These are phyloP conservation scores for Lithobius niger DNA, from an alignment of 1,140 invertebrate species.

Conservation along the genomic window DNA sequence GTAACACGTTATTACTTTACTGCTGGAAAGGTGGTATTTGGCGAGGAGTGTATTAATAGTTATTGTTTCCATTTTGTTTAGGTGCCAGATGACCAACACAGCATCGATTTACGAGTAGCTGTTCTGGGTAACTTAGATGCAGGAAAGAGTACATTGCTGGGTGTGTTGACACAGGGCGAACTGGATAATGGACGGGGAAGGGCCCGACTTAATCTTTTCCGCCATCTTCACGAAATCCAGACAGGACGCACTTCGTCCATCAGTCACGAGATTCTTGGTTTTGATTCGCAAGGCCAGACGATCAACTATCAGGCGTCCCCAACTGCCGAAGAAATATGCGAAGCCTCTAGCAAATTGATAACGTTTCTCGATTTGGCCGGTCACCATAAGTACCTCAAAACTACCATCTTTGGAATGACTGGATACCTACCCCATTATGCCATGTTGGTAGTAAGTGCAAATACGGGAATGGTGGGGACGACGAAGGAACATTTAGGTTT, in stretches of 20 bases:
- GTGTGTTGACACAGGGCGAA: conserved; percentile 88
- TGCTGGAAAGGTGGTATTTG: too few relatives aligned
- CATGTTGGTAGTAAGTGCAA: conserved; percentile 70
- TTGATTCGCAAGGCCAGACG: conserved; percentile 54
- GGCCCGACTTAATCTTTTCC: conserved; percentile 86
- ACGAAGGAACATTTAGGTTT: conserved; percentile 63
- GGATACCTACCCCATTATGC: conserved; percentile 91
- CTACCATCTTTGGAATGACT: conserved; percentile 85
- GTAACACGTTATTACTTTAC: too few relatives aligned
- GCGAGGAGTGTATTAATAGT: too few relatives aligned
- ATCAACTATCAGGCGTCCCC: conserved; percentile 82
- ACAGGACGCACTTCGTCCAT: conserved; percentile 92
- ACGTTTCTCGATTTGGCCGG: conserved; percentile 94
- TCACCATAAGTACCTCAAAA: conserved; percentile 88
- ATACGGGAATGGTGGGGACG: conserved; percentile 40
- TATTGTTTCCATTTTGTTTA: conserved; percentile 23
- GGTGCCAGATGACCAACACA: conserved; percentile 79
- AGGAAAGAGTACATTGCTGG: conserved; percentile 84
- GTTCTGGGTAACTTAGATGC: conserved; percentile 87
- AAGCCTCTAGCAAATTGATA: conserved; percentile 75
- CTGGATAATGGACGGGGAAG: conserved; percentile 89
- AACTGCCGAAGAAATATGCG: conserved; percentile 88
- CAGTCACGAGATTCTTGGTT: conserved; percentile 91
- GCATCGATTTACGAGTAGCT: conserved; percentile 73
- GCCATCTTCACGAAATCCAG: conserved; percentile 92